Conservation (phyloP, 2,888 invertebrate species). For the Caenorhabditis sinica region DNA sequence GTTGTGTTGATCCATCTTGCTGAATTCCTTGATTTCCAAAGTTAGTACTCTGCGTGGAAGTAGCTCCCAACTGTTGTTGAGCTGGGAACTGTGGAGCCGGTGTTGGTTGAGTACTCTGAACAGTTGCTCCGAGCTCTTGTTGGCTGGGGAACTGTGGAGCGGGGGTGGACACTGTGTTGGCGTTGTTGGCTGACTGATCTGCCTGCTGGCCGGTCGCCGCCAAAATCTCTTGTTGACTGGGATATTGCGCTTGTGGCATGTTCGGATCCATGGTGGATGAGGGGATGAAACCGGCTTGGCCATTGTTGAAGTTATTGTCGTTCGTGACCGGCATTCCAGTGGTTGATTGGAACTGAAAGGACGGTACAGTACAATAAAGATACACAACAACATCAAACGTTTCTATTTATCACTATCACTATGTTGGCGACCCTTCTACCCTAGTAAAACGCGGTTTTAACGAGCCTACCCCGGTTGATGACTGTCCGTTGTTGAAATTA, state of each 20-base stretch:
- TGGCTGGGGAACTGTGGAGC: slow-evolving; percentile 57
- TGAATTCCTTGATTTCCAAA: slow-evolving; percentile 3
- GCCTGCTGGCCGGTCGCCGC: slow-evolving; percentile 45
- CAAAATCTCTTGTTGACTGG: slow-evolving; percentile 63
- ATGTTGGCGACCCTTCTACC: neutral
- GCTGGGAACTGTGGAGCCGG: slow-evolving; percentile 49
- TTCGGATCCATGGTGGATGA: slow-evolving; percentile 51
- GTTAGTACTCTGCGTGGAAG: neutral
- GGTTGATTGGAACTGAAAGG: slow-evolving; percentile 62
- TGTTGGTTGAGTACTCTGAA: slow-evolving; percentile 11
- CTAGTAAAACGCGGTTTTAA: slow-evolving; percentile 43
- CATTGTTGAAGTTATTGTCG: slow-evolving; percentile 32
- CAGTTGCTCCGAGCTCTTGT: slow-evolving; percentile 37
- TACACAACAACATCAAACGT: slow-evolving; percentile 33
- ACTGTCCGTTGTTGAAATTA: slow-evolving; percentile 47
- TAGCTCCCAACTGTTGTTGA: slow-evolving; percentile 42
- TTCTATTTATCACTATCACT: slow-evolving; percentile 23
- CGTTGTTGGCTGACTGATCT: slow-evolving; percentile 40
- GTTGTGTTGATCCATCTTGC: slow-evolving; percentile 3
- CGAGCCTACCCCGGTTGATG: slow-evolving; percentile 57
- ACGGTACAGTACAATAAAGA: slow-evolving; percentile 29
- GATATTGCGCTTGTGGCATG: slow-evolving; percentile 59
- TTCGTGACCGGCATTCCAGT: slow-evolving; percentile 50
- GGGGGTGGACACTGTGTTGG: slow-evolving; percentile 28
- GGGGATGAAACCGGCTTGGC: slow-evolving; percentile 42